Evolutionary conservation across 2,113 vertebrate species (phyloP).

Genomic region (Larimichthys crocea): DNA sequence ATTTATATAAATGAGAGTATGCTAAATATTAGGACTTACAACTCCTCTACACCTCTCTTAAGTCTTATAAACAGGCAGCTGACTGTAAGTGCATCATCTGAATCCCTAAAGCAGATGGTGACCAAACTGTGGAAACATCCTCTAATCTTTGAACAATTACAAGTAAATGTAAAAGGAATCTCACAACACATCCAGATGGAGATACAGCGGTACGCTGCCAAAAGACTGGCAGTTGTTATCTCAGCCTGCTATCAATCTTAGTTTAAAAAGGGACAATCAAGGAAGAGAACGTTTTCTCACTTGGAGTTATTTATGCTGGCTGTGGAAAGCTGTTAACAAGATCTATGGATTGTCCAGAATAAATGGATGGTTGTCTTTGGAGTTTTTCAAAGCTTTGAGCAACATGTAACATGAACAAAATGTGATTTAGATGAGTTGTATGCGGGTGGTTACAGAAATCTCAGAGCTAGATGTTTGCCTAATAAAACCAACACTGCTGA

Average conservation of each 20-base stretch:
- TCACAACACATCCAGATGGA: conserved; percentile 49
- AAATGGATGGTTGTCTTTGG: background rate
- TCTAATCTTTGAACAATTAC: conserved; percentile 47
- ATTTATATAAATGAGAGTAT: no score
- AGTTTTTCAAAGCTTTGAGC: background rate
- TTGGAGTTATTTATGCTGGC: conserved; percentile 9
- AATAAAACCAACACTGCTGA: background rate
- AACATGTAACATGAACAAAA: background rate
- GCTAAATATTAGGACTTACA: background rate
- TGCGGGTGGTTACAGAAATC: background rate
- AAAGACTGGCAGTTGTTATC: conserved; percentile 31
- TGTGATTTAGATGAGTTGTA: background rate
- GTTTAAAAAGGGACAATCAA: conserved; percentile 23
- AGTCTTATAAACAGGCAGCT: background rate
- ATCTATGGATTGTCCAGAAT: background rate
- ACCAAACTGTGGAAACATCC: conserved; percentile 23
- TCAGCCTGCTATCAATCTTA: conserved; percentile 11
- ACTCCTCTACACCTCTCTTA: no score
- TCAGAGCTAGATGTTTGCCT: background rate
- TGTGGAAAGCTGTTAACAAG: background rate
- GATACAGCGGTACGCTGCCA: conserved; percentile 39
- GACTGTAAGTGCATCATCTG: conserved; percentile 7
- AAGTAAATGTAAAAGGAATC: conserved; percentile 32
- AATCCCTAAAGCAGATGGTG: conserved; percentile 41
- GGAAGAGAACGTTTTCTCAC: conserved; percentile 9